Percentiles rank a stretch among this genome's conserved stretches.
Conservation (phyloP, 2,888 invertebrate species). For the Tenthredo distinguenda region DNA sequence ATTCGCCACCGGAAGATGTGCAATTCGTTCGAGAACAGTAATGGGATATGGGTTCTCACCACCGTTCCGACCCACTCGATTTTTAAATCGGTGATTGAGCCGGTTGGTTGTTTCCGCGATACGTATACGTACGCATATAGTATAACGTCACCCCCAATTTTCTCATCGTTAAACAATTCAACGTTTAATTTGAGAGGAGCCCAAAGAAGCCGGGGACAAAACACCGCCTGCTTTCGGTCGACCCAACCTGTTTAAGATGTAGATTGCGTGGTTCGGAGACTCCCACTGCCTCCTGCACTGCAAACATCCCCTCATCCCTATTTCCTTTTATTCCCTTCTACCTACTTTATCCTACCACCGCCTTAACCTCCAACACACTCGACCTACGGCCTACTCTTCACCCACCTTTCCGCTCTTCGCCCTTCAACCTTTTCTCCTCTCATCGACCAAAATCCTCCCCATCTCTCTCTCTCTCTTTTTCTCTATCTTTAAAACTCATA, state of each 20-base stretch:
- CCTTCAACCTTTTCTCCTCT: conserved; percentile 15
- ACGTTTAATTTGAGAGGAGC: conserved; percentile 66
- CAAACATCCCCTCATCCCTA: conserved; percentile 49
- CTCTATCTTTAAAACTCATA: neutral
- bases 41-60: neutral
- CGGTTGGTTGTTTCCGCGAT: neutral
- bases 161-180: conserved; percentile 67
- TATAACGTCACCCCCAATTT: conserved; percentile 55
- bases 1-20: neutral
- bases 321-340: conserved; percentile 23
- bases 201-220: conserved; percentile 54
- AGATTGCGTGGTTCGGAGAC: conserved; percentile 65
- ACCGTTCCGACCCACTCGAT: neutral
- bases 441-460: conserved; percentile 42
- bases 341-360: neutral
- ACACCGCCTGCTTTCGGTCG: conserved; percentile 54
- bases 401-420: neutral
- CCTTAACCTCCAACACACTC: conserved; percentile 29
- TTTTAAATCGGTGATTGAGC: neutral
- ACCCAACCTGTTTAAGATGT: conserved; percentile 66
- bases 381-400: conserved; percentile 40
- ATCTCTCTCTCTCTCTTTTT: neutral
- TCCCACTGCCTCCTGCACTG: conserved; percentile 55
- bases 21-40: neutral
- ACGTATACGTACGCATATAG: neutral